Conservation (phyloP, 2,888 invertebrate genomes). For the Crocallis elinguaria region DNA sequence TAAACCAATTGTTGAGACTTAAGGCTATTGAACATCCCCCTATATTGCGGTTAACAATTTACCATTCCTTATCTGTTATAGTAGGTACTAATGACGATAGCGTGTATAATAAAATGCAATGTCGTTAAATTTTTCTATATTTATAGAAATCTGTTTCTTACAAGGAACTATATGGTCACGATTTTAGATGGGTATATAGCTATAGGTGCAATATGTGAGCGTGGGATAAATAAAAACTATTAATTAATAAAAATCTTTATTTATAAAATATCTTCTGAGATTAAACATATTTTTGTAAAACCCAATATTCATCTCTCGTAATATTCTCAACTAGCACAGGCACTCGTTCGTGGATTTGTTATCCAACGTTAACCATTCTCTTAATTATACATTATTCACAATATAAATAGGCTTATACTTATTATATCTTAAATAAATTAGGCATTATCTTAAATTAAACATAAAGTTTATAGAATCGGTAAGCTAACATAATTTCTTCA, state of each 20-base stretch:
- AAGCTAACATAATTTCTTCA: slow-evolving; percentile 18
- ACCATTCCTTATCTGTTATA: too few species aligned
- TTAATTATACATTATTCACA: slow-evolving; percentile 47
- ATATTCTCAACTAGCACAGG: slow-evolving; percentile 54
- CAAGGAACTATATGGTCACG: too few species aligned
- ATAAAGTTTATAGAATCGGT: slow-evolving; percentile 27
- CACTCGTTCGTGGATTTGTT: slow-evolving; percentile 56
- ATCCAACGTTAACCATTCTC: slow-evolving; percentile 24
- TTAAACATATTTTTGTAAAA: slow-evolving; percentile 44
- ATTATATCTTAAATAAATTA: slow-evolving; percentile 45
- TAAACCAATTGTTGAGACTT: too few species aligned
- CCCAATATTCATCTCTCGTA: slow-evolving; percentile 40
- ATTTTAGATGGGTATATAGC: too few species aligned
- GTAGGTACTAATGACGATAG: too few species aligned
- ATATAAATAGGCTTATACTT: slow-evolving; percentile 60
- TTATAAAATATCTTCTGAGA: slow-evolving; percentile 58
- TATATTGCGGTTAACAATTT: too few species aligned
- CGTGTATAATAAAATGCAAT: too few species aligned
- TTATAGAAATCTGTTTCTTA: too few species aligned
- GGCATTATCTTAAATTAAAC: slow-evolving; percentile 35
- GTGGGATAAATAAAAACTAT: neutral
- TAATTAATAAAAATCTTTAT: slow-evolving; percentile 51
- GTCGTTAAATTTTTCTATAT: too few species aligned
- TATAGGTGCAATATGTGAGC: too few species aligned
- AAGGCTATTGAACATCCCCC: too few species aligned